Conservation (phyloP, 1,140 invertebrate genomes). For the Frieseomelitta varia region DNA sequence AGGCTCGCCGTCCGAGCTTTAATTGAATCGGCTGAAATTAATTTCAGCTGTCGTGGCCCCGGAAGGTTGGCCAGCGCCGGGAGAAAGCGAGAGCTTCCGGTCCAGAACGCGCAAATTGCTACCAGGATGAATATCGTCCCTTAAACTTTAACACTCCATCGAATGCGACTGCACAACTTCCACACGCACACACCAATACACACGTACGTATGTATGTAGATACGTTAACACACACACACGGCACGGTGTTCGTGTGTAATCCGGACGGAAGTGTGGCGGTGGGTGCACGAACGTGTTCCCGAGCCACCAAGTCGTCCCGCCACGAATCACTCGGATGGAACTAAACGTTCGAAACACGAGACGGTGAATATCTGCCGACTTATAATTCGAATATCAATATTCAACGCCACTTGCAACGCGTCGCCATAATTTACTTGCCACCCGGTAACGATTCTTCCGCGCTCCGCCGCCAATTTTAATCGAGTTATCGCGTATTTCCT, state of each 20-base stretch:
- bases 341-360: slow-evolving; percentile 30
- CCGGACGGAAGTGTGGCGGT: background rate
- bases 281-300: background rate
- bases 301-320: background rate
- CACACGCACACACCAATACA: background rate
- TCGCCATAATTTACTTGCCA: slow-evolving; percentile 44
- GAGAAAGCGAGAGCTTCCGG: slow-evolving; percentile 62
- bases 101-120: slow-evolving; percentile 63
- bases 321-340: slow-evolving; percentile 27
- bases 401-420: slow-evolving; percentile 27
- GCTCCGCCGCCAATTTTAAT: background rate
- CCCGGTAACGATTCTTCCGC: background rate
- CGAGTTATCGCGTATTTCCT: background rate
- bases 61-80: slow-evolving; percentile 49
- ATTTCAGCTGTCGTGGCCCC: slow-evolving; percentile 75
- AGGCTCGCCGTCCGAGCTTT: slow-evolving; percentile 72
- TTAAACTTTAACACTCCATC: slow-evolving; percentile 62
- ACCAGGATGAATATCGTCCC: slow-evolving; percentile 61
- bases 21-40: slow-evolving; percentile 80
- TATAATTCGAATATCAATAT: slow-evolving; percentile 43
- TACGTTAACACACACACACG: background rate
- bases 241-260: background rate
- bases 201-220: background rate
- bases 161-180: slow-evolving; percentile 37
- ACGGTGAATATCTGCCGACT: slow-evolving; percentile 32